Base-by-base conservation (phyloP, 1,140 invertebrate genomes). In the Ectropis grisescens region DNA sequence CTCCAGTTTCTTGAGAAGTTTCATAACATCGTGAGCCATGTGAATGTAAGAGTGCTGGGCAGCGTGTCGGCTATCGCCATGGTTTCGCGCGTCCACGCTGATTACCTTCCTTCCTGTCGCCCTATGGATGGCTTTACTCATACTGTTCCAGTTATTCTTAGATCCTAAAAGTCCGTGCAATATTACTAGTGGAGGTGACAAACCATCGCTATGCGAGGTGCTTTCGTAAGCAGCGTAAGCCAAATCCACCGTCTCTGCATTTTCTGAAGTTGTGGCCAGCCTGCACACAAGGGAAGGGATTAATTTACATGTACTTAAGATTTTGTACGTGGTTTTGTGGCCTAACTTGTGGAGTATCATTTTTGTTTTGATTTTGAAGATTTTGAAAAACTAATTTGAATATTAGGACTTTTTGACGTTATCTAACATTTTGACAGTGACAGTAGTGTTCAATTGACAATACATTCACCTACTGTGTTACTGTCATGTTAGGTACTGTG, bases 61-160 rank as follows among this genome's bases (percentile, higher is more conserved):
- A 1, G 87, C 84, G 64, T 97, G 95, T 1, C 91, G 89, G 59
- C 94, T 97, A 33, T 96, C 93, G 0, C 96, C 96, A 82, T 98
- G 96, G 78, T 98, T 98, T 59, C 95, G 86, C 1, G 91, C 90
- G 84, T 98, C 96, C 14, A 97, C 81, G 7, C 91, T 85, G 25
- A 95, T 89, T 0, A 97, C 88, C 88, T 94, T 85, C 26, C 81
- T 82, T n/a, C 86, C 84, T 7, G 88, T 91, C 35, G 84, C 85
- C 33, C 81, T 81, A 48, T 90, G 86, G 25, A 96, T 88, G 2
- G 85, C 85, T 82, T 94, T 96, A 10, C 91, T 90, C 39, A 97
- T 78, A 41, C 87, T 89, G 36, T 91, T 92, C 92, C 93, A 96
- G 65, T 96, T 96, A 44, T 82, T 88, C 74, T 93, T 95, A 0